Base-by-base conservation (phyloP, 2,797 vertebrate species). In the Pampus argenteus region DNA sequence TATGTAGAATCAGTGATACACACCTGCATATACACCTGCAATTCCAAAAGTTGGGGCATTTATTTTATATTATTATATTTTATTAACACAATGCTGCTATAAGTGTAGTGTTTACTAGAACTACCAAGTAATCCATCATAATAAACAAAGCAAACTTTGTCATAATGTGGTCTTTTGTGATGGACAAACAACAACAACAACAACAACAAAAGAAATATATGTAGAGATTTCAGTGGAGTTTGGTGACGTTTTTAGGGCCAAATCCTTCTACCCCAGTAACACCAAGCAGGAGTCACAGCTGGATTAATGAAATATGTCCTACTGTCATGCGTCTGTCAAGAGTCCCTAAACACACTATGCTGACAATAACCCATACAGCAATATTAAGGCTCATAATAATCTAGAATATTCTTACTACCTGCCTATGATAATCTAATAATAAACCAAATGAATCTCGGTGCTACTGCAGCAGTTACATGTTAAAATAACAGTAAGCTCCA, bases 391-490 rank as follows among this genome's bases (percentile, higher is more conserved):
- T 11, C 3, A 13, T 3, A 22, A 31, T 11, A 17, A 25, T 61
- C 36, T 38, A 18, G 22, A 65, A 58, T 15, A 52, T 25, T 29
- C 40, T 7, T 13, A 5, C 65, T 50, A 4, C 40, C 9, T 60
- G 23, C 2, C 6, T 3, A 14, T 3, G 7, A n/a, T 25, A 47
- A 15, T 13, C 1, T 5, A 8, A 6, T 25, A 34, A 42, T 15
- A 29, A 11, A 11, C 34, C 10, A 36, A 34, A 11, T 31, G 38
- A 54, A 23, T n/a, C 20, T 28, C 49, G n/a, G 59, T 22, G 2
- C 55, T 20, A 25, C 40, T 67, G 71, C 71, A 58, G 60, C 50
- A 66, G 25, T 60, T 56, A 36, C 31, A 36, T 26, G 6, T 38
- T 26, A 2, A 29, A 34, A 10, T 34, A 34, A 34, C 44, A 17